Base-by-base conservation (phyloP, 2,888 invertebrate species). In the Ypsolopha sequella region DNA sequence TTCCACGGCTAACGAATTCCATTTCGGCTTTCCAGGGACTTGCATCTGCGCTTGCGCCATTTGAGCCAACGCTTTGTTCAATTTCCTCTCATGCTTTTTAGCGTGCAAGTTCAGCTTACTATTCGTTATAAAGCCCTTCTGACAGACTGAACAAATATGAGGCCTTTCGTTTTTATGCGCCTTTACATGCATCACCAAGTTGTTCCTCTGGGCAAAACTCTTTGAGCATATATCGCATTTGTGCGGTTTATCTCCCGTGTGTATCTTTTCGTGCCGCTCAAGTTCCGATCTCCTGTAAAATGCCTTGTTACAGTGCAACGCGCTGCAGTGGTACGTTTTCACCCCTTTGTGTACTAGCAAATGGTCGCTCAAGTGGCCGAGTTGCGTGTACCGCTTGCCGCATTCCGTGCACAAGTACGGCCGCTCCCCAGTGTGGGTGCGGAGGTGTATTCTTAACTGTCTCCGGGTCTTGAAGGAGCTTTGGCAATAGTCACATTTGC, bases 311-410 rank as follows among this genome's bases (percentile, higher is more conserved):
- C 38, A 39, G 39, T 39, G 7, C 13, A 11, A 7, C 7, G 41
- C 39, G 14, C 11, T n/a, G 48, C 38, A 48, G 6, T 24, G 9
- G 14, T 38, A 39, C 14, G 13, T 36, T 14, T 38, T 36, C 10
- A 14, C 14, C 1, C 13, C 9, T 2, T 41, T 47, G 13, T 58
- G 58, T 11, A 52, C 47, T 38, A 55, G 33, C 47, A 54, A 49
- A 10, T 58, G 58, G 10, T 50, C 47, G 7, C 47, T 54, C 10
- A 58, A 36, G 6, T 52, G 48, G 9, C 53, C 52, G 2, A 44
- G 39, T 33, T 58, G 55, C 7, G 54, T 48, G 51, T 54, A 58
- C 0, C 48, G 7, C 44, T 55, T 55, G 6, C 55, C 58, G 41
- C 58, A 58, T 9, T 24, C 7, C 1, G 46, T 46, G n/a, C 48